Evolutionary conservation across 2,888 invertebrate species (phyloP), one percentile per base, ranked within the genome.

Genomic region (Notodonta ziczac): DNA sequence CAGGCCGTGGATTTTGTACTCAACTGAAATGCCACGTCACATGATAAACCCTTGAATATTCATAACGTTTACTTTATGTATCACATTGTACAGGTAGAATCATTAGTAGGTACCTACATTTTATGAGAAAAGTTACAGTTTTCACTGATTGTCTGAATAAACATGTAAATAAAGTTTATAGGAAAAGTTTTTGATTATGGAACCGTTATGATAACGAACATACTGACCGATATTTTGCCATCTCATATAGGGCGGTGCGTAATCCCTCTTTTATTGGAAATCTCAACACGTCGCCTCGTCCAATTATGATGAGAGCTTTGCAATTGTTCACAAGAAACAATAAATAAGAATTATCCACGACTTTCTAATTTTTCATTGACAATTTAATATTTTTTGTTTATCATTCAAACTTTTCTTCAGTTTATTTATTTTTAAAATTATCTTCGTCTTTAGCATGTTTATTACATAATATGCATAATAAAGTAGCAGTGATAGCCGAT

Each of bases 11-110:
- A 46, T 46, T 46, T 46, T 46, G n/a, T 46, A 46, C 46, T 46
- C 46, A 46, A 46, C 46, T n/a, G 46, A 46, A 46, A 46, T 46
- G 46, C 46, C 46, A 46, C n/a, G 46, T 46, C 46, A n/a, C 46
- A n/a, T n/a, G 46, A 46, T 46, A 46, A 46, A 46, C 46, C 46
- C 46, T 46, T 46, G 46, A 46, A 46, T 46, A 46, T 46, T 46
- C 46, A 46, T 46, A 10, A 42, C 10, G 46, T 46, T n/a, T n/a
- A 46, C n/a, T 46, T 46, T 46, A 46, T n/a, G 12, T 42, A 42
- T 42, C 5, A 46, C n/a, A 46, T 46, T 13, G n/a, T 46, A n/a
- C 46, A n/a, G 6, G n/a, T 5, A 46, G n/a, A 46, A 46, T n/a
- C n/a, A 35, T 35, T 35, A 35, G 6, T 35, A 35, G 5, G 5